Base-by-base conservation (phyloP, 2,113 vertebrate genomes). In the Erythrocercus mccallii region DNA sequence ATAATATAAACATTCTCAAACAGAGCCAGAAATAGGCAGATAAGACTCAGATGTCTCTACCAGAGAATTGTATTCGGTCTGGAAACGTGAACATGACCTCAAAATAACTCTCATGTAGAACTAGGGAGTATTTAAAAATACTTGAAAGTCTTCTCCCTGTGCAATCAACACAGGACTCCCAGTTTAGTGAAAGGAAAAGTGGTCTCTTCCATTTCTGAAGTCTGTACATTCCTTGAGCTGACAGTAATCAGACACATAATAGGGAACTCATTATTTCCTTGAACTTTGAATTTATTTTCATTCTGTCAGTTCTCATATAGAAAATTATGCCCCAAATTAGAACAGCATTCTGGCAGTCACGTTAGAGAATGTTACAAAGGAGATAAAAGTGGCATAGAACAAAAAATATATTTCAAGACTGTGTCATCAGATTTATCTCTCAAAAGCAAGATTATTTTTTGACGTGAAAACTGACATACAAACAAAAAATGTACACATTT, bases 31-130 rank as follows among this genome's bases (percentile, higher is more conserved):
- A 97, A 96, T 93, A 96, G 87, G 85, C 77, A 97, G 96, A 98
- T 97, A 98, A 97, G 96, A 97, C 93, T 98, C 97, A 97, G 95
- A 97, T 97, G 94, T 97, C 81, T 97, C 96, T 88, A 93, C 88
- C 23, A 92, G 88, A 83, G 85, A 95, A 83, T 81, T 30, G 65
- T 88, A 92, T 66, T 76, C 44, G 30, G 50, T 82, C 89, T 58
- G 92, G 89, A 40, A 91, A 90, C 30, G 33, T 90, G 86, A 86
- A 89, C 87, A 64, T 86, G 57, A 86, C 82, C 81, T 93, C 92
- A 86, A 76, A 97, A 88, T 93, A 85, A 96, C 95, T 97, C 92
- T 88, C 80, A 82, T 82, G 82, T 93, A 92, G 82, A 94, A 90
- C 84, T 92, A 81, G 22, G 27, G 60, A 91, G 27, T 50, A 73